Evolutionary conservation across 2,888 invertebrate species (phyloP).

Genomic region (Hirtodrosophila cameraria): DNA sequence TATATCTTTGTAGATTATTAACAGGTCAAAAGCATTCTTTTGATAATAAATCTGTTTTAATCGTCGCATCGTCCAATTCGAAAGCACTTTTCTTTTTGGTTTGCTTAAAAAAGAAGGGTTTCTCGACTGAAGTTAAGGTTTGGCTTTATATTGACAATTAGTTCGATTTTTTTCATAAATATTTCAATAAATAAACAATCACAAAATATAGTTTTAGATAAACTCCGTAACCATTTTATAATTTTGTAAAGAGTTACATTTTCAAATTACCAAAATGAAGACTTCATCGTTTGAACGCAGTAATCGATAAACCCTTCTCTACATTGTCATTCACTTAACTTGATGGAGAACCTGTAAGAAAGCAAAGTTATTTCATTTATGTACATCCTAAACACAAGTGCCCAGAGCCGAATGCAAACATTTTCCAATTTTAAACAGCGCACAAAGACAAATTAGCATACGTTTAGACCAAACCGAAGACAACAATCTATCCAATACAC

Average conservation of each 20-base stretch:
- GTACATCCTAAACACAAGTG: slow-evolving; percentile 8
- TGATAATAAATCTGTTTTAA: neutral
- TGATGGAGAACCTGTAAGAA: slow-evolving; percentile 4
- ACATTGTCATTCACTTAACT: neutral
- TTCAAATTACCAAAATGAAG: no score
- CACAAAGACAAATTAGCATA: slow-evolving; percentile 79
- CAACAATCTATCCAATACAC: slow-evolving; percentile 50
- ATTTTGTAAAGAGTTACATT: no score
- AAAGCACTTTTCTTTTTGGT: no score
- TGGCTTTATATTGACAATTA: no score
- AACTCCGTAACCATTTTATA: no score
- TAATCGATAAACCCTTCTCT: no score
- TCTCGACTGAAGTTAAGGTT: no score
- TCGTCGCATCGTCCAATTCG: neutral
- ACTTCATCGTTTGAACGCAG: no score
- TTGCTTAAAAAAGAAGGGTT: no score
- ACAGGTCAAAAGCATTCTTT: neutral
- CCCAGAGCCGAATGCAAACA: neutral
- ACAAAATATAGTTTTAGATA: no score
- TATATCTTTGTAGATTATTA: neutral
- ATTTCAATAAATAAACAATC: no score
- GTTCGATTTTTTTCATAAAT: no score
- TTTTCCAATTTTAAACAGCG: slow-evolving; percentile 54
- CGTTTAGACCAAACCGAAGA: slow-evolving; percentile 62
- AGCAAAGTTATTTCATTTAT: slow-evolving; percentile 22